phyloP scores from a whole-genome alignment of 2,113 vertebrate species.

The Furnarius figulus region DNA sequence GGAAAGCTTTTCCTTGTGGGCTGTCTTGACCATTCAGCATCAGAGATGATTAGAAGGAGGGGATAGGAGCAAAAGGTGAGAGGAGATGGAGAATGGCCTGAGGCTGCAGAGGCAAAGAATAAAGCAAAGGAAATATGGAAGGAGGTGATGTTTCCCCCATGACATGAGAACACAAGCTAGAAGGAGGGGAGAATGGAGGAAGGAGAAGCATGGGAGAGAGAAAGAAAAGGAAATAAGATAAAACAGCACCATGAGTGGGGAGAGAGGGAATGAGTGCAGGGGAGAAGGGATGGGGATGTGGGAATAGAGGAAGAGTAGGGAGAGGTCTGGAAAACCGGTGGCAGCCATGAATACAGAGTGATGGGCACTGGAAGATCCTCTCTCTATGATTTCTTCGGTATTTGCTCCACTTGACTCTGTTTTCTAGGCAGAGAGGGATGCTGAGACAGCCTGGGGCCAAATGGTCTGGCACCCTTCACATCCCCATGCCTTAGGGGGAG shows the following conservation, averaged over 20 bases:
- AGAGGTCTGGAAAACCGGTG: neutral
- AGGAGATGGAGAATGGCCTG: neutral
- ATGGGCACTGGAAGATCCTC: neutral
- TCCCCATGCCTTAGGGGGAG: fast-evolving
- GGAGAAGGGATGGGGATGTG: neutral
- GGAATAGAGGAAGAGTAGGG: neutral
- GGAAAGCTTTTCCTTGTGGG: neutral
- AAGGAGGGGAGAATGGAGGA: neutral
- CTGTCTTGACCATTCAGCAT: neutral
- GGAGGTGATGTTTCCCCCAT: neutral
- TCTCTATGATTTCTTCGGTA: neutral
- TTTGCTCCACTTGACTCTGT: neutral
- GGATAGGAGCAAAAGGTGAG: neutral
- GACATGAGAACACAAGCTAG: neutral
- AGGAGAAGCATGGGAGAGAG: neutral
- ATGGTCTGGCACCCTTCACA: fast-evolving
- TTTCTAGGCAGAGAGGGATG: neutral
- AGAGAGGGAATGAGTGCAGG: neutral
- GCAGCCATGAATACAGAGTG: neutral
- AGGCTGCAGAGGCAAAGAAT: neutral
- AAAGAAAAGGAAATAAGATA: neutral
- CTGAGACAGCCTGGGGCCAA: neutral
- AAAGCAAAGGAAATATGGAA: neutral
- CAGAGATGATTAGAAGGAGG: neutral
- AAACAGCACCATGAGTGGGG: fast-evolving